These are phyloP conservation scores for Peribatodes rhomboidaria DNA, from an alignment of 2,888 invertebrate species.

Conservation along the genomic window DNA sequence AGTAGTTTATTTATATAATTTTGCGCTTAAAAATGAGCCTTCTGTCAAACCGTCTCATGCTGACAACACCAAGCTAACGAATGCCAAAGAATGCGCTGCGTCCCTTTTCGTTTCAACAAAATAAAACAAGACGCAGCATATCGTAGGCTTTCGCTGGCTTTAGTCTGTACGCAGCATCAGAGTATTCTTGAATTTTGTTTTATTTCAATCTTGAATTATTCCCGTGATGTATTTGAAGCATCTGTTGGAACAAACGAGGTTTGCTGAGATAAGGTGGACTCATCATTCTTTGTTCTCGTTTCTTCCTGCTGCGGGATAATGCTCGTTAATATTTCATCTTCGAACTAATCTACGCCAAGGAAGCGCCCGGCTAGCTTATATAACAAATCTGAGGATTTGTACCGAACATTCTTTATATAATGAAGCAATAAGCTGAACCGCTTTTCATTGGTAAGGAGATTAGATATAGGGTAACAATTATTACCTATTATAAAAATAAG, in stretches of 20 bases:
- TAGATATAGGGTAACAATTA: too few species aligned
- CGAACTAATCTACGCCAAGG: conserved; percentile 32
- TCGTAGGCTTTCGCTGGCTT: too few species aligned
- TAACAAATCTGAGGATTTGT: conserved; percentile 17
- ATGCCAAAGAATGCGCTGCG: too few species aligned
- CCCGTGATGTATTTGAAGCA: conserved; percentile 66
- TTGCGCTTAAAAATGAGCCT: too few species aligned
- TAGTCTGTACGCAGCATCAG: too few species aligned
- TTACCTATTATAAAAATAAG: too few species aligned
- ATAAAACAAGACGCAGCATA: too few species aligned
- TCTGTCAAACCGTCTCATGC: too few species aligned
- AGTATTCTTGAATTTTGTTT: conserved; percentile 44
- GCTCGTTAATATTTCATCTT: conserved; percentile 44
- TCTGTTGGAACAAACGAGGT: conserved; percentile 72
- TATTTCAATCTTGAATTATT: conserved; percentile 41
- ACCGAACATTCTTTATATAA: background rate
- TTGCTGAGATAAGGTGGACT: conserved; percentile 67
- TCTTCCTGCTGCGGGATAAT: conserved; percentile 40
- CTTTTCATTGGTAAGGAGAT: background rate
- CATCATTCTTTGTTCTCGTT: conserved; percentile 64
- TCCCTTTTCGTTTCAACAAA: too few species aligned
- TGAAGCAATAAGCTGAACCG: background rate
- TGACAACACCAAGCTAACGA: too few species aligned
- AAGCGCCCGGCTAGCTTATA: conserved; percentile 5
- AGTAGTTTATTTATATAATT: too few species aligned